Percentiles rank a stretch among this genome's conserved stretches.
phyloP scores from a whole-genome alignment of 2,113 vertebrate species.

The Pheucticus melanocephalus region DNA sequence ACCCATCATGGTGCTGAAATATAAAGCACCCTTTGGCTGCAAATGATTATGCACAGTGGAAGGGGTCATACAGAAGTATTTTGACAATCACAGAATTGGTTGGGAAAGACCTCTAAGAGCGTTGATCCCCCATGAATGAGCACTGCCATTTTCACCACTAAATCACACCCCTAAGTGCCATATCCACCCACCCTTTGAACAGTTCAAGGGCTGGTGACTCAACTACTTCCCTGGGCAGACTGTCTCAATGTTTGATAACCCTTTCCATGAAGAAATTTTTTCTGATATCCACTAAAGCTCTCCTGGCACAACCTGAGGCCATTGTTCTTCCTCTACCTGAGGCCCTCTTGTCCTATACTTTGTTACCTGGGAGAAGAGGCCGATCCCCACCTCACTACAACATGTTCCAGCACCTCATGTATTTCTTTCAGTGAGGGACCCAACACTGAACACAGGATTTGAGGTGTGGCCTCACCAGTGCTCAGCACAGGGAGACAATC shows the following conservation, averaged over 20 bases:
- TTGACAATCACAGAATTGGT: not conserved
- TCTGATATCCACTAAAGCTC: not conserved
- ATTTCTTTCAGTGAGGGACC: not conserved
- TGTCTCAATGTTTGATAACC: not conserved
- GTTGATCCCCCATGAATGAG: not conserved
- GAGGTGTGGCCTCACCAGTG: not conserved
- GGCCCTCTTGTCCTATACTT: not conserved
- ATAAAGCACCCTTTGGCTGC: not conserved
- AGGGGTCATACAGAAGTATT: not conserved
- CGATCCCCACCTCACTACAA: accelerated
- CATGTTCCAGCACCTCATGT: not conserved
- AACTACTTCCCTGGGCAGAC: not conserved
- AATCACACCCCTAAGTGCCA: not conserved
- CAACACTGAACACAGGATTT: not conserved
- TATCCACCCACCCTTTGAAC: not conserved
- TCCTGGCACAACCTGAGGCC: not conserved
- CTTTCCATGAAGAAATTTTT: not conserved
- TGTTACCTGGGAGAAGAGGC: not conserved
- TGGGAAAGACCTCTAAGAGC: not conserved
- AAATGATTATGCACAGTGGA: not conserved
- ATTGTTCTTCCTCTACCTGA: not conserved
- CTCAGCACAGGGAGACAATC: too few species aligned
- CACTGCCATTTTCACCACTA: not conserved
- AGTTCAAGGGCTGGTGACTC: not conserved
- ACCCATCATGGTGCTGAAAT: not conserved